Conservation (phyloP, 2,888 invertebrate genomes). For the Acronicta leporina region DNA sequence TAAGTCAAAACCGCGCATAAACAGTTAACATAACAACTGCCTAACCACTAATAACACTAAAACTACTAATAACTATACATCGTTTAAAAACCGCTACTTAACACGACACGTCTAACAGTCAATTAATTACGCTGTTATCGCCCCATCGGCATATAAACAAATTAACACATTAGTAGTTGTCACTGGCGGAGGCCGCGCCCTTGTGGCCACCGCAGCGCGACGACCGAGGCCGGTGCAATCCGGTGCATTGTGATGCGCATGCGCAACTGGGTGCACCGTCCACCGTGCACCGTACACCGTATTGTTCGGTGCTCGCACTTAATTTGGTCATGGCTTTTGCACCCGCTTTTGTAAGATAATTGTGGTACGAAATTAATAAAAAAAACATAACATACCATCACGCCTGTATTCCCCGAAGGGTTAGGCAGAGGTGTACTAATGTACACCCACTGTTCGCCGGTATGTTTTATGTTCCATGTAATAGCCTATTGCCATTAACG, state of each 20-base stretch:
- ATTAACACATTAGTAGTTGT: conserved; percentile 51
- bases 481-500: too few species aligned
- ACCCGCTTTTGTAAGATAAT: conserved; percentile 51
- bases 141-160: conserved; percentile 29
- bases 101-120: conserved; percentile 11
- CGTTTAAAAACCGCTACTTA: conserved; percentile 16
- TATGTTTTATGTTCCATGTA: too few species aligned
- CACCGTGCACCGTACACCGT: conserved; percentile 34
- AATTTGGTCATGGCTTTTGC: conserved; percentile 55
- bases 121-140: conserved; percentile 29
- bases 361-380: conserved; percentile 33
- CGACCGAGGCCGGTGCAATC: conserved; percentile 47
- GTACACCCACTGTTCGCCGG: too few species aligned
- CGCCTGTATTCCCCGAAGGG: too few species aligned
- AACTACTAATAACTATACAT: conserved; percentile 21
- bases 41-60: too few species aligned
- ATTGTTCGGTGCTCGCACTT: conserved; percentile 43
- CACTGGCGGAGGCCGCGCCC: conserved; percentile 52
- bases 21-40: background rate
- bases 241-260: conserved; percentile 50
- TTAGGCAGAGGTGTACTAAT: too few species aligned
- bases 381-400: too few species aligned
- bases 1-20: background rate
- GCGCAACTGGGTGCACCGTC: conserved; percentile 12
- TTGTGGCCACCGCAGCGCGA: conserved; percentile 52